phyloP scores from a whole-genome alignment of 2,797 vertebrate species.

The Mus caroli region DNA sequence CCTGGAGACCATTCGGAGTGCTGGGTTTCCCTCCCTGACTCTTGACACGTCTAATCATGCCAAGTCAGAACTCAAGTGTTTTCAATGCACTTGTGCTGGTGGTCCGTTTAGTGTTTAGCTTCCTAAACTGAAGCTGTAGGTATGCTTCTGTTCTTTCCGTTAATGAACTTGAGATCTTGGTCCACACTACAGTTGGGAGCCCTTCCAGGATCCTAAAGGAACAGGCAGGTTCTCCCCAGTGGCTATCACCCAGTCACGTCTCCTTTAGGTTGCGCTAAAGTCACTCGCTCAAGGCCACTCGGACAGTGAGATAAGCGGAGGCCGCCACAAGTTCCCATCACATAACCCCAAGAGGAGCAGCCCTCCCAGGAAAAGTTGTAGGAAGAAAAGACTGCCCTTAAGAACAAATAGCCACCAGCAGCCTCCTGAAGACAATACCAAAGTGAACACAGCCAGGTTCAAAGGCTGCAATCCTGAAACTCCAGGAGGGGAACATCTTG shows the following conservation, averaged over 20 bases:
- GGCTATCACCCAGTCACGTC: rapidly evolving
- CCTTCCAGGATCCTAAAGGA: rapidly evolving
- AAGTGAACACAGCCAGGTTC: neutral
- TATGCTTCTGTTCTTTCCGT: neutral
- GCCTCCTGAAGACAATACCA: neutral
- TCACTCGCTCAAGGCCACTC: neutral
- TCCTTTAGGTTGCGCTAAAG: neutral
- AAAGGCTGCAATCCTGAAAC: too few species aligned
- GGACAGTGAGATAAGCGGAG: neutral
- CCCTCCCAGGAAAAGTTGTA: neutral
- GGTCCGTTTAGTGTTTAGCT: neutral
- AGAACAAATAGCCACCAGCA: neutral
- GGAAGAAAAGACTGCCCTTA: neutral
- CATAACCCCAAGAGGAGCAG: too few species aligned
- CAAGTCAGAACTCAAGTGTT: rapidly evolving
- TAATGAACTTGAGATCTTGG: neutral
- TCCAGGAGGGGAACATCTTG: neutral
- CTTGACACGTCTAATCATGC: neutral
- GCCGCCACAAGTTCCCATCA: rapidly evolving
- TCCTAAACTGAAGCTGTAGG: neutral
- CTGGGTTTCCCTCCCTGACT: neutral
- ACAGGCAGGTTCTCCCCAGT: neutral
- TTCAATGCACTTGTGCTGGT: rapidly evolving
- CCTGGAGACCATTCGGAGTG: neutral
- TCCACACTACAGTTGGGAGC: rapidly evolving